Percentiles rank a stretch among this genome's conserved stretches.
These are phyloP conservation scores for Brachyhypopomus gauderio DNA, from an alignment of 2,113 vertebrate species.

Conservation along the genomic window DNA sequence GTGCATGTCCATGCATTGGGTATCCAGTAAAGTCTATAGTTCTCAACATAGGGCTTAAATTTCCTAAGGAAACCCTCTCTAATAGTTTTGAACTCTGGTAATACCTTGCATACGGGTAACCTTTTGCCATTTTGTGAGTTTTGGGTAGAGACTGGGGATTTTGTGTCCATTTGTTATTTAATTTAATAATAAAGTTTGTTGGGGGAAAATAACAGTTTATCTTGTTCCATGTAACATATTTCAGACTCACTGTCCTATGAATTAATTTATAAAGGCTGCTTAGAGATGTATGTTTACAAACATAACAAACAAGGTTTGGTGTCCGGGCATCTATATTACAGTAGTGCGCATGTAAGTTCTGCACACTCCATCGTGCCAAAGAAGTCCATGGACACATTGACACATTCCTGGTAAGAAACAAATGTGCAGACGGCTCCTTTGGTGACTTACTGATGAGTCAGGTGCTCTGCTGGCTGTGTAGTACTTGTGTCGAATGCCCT, in stretches of 20 bases:
- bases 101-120: slow-evolving; percentile 64
- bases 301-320: too few species aligned
- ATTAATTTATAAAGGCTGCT: too few species aligned
- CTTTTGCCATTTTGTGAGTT: slow-evolving; percentile 61
- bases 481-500: background rate
- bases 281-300: too few species aligned
- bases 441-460: background rate
- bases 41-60: slow-evolving; percentile 61
- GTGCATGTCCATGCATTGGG: background rate
- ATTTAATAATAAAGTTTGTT: slow-evolving; percentile 73
- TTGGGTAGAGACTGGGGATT: slow-evolving; percentile 56
- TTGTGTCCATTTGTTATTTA: slow-evolving; percentile 79
- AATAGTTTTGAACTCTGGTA: slow-evolving; percentile 57
- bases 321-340: too few species aligned
- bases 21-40: slow-evolving; percentile 2
- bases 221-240: background rate
- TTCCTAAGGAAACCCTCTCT: slow-evolving; percentile 69
- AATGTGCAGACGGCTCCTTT: too few species aligned
- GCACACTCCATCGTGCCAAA: too few species aligned
- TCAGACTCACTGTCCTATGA: too few species aligned
- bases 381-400: too few species aligned
- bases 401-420: too few species aligned
- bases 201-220: background rate
- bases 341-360: too few species aligned
- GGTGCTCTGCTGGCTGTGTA: background rate